Percentiles rank a stretch among this genome's conserved stretches.
Conservation (phyloP, 2,888 invertebrate genomes). For the Helleia helle region DNA sequence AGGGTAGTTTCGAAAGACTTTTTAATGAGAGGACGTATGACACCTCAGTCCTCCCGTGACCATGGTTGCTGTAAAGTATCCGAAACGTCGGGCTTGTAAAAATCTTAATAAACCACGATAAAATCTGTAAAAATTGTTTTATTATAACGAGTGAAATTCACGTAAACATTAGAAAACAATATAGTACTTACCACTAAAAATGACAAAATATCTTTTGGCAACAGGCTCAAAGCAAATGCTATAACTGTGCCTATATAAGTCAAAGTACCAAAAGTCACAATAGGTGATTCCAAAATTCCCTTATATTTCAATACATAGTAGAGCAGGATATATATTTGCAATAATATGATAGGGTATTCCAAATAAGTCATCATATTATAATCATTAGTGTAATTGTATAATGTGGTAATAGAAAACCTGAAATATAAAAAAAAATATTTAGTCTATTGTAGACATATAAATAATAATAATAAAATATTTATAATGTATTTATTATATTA, state of each 20-base stretch:
- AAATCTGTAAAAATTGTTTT: too few species aligned
- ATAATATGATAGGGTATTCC: conserved; percentile 87
- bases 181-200: conserved; percentile 76
- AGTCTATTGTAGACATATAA: too few species aligned
- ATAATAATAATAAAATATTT: too few species aligned
- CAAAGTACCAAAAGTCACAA: conserved; percentile 34
- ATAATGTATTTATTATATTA: too few species aligned
- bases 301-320: conserved; percentile 81
- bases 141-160: too few species aligned
- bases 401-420: conserved; percentile 86
- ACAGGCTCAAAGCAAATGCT: conserved; percentile 36
- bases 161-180: too few species aligned
- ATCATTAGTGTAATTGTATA: conserved; percentile 84
- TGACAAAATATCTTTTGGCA: conserved; percentile 67
- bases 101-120: too few species aligned
- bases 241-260: conserved; percentile 40
- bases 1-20: too few species aligned
- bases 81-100: too few species aligned
- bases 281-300: conserved; percentile 57
- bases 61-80: too few species aligned
- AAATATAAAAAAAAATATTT: conserved; percentile 27
- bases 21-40: too few species aligned
- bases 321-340: conserved; percentile 83
- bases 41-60: too few species aligned
- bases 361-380: conserved; percentile 85